A percentile compares a stretch with the other conserved stretches of the same genome.
Conservation (phyloP, 30 jellyfish, hydroid and myxozoan species). For the Pelagia noctiluca region DNA sequence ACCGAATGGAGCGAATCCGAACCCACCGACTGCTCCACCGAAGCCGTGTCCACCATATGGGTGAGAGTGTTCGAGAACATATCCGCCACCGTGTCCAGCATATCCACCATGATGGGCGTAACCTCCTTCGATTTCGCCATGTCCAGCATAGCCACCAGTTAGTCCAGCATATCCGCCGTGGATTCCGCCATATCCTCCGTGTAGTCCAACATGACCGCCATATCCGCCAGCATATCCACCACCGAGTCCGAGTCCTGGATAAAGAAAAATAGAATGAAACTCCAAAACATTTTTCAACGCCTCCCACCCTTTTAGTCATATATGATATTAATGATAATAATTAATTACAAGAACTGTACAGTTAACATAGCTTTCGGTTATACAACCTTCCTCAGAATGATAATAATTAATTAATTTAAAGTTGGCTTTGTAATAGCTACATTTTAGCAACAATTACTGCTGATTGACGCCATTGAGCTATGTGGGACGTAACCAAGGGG, state of each 20-base stretch:
- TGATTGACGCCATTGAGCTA: too few species aligned
- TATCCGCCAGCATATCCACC: slow-evolving; percentile 82
- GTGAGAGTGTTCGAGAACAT: background rate
- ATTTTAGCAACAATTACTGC: too few species aligned
- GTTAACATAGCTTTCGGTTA: too few species aligned
- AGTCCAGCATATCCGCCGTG: slow-evolving; percentile 75
- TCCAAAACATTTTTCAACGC: slow-evolving; percentile 70
- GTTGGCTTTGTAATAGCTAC: too few species aligned
- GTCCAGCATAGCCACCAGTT: slow-evolving; percentile 73
- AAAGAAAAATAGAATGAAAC: slow-evolving; percentile 7
- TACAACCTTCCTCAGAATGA: too few species aligned
- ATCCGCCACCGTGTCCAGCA: slow-evolving; percentile 66
- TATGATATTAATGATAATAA: too few species aligned
- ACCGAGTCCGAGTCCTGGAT: slow-evolving; percentile 61
- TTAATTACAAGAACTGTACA: too few species aligned
- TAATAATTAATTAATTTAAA: too few species aligned
- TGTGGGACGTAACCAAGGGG: too few species aligned
- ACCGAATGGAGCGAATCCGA: slow-evolving; percentile 49
- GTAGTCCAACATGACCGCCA: slow-evolving; percentile 59
- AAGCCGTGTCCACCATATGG: slow-evolving; percentile 54
- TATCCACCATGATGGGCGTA: background rate
- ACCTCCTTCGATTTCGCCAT: slow-evolving; percentile 32
- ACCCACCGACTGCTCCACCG: slow-evolving; percentile 53
- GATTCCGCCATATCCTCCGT: slow-evolving; percentile 70
- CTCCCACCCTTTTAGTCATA: too few species aligned